Evolutionary conservation across 2,797 vertebrate species (phyloP), one percentile per base, ranked within the genome.

Genomic region (Hemibagrus guttatus): DNA sequence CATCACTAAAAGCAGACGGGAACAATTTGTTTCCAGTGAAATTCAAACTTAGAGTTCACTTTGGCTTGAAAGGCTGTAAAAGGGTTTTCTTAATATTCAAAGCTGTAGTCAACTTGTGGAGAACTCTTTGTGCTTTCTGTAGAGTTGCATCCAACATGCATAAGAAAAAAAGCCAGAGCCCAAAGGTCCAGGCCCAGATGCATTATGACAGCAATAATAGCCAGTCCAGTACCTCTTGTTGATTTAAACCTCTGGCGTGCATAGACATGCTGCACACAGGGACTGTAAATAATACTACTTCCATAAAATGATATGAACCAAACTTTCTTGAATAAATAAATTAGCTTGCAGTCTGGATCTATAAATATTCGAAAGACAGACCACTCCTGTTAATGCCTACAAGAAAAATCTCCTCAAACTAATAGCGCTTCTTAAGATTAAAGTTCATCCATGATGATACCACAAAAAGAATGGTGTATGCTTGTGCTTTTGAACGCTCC

Each of bases 281-380:
- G 69, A 72, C 79, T 84, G 83, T 88, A 89, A 90, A 89, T 90
- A 90, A 87, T 76, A 75, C 68, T 52, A 87, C 72, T 86, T 58
- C 78, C 86, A 86, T 79, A 88, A 85, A 88, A 86, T 69, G 87
- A 81, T 58, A 84, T 64, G 84, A 74, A 81, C 80, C 69, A 72
- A 66, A 79, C 64, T 52, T 74, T 71, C 87, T 81, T 71, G 66
- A 84, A 88, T 59, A 89, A 87, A 90, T 86, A 86, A 64, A 89
- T 83, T 42, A 75, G 54, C 81, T 84, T 85, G 52, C 78, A 78
- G 83, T 69, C 76, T 74, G 81, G 59, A 46, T 56, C 69, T 79
- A 72, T 84, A 84, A 89, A 88, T 85, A 86, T 28, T 81, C 28
- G 2, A 84, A 64, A 83, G 63, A 82, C 74, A 80, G 54, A 56